Base-by-base conservation (phyloP, 2,888 invertebrate genomes). In the Drosophila histrio region DNA sequence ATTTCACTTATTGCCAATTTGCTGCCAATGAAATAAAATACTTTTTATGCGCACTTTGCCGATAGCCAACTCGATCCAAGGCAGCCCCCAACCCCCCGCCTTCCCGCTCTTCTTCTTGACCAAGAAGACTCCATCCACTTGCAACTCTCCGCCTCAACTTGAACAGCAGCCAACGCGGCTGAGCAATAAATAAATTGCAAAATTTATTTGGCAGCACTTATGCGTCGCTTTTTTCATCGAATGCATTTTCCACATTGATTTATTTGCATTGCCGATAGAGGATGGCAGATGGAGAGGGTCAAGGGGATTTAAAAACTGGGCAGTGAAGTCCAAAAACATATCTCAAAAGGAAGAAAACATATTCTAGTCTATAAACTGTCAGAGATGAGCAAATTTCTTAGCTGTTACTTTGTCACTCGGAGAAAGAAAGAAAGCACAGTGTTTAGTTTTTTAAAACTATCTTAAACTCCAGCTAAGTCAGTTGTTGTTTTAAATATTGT, bases 1-100 rank as follows among this genome's bases (percentile, higher is more conserved):
- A 81, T 81, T 86, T 81, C 87, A 81, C 87, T 81, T 81, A 81
- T 81, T 83, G 84, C 84, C 87, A 81, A 81, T 81, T 81, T 81
- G 80, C 80, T 83, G 84, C 62, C 87, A 80, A 86, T 80, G 80
- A 86, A 86, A 80, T 80, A 86, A 80, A 86, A 80, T 80, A 80
- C 84, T 73, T 83, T 66, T 72, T 69, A 67, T 66, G 72, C 72
- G 54, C 68, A 72, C 65, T 78, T 57, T 41, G 68, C 79, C 76
- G 68, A 79, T 81, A 85, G 81, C 74, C 72, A 49, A 50, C 54
- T 49, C 34, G 53, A 68, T 73, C 47, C 47, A 36, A 44, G 39
- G 52, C 26, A 30, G 24, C 26, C 1, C 38, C 17, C 30, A 43
- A 22, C 3, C 17, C 28, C 17, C n/a, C 21, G 0, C 4, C 13